Base-by-base conservation (phyloP, 2,888 invertebrate genomes). In the Hirtodrosophila alboralis region DNA sequence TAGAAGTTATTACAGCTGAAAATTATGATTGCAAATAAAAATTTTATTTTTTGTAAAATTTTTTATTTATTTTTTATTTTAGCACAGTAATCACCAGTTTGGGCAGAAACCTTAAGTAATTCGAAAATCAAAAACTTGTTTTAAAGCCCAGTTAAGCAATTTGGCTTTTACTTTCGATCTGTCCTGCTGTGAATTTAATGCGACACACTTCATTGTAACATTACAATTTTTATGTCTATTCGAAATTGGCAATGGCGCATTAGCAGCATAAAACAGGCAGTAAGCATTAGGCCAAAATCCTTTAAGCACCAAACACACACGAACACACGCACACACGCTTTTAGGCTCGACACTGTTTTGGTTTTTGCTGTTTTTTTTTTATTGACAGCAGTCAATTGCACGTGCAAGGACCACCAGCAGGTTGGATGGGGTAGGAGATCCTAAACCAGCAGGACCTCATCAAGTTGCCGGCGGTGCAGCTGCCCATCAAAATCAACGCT, bases 271-370 rank as follows among this genome's bases (percentile, higher is more conserved):
- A 87, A 75, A 69, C 68, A 64, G 65, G 51, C 71, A 54, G 38
- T 69, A 61, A 54, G 75, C 79, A 83, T 79, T 87, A 72, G 45
- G 26, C 41, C 40, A 87, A 86, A n/a, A 86, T 79, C 86, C 86
- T 87, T 81, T 85, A 87, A 87, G 84, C 58, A 62, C 60, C 58
- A 49, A 51, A 43, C 37, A 33, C 53, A 43, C 47, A 49, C 28
- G 33, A 40, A 52, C 21, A 44, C 30, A 31, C 40, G n/a, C 23
- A 28, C 47, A 33, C 23, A 38, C 38, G 40, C 69, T 63, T 52
- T 83, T 60, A 61, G 79, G 54, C 74, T 61, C 53, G 45, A 61
- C 49, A 54, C 51, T 54, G 54, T 65, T 87, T n/a, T n/a, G n/a
- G n/a, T n/a, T n/a, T n/a, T n/a, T n/a, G n/a, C n/a, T n/a, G n/a